phyloP scores from a whole-genome alignment of 2,888 invertebrate species.

The Punctoribates punctum region DNA sequence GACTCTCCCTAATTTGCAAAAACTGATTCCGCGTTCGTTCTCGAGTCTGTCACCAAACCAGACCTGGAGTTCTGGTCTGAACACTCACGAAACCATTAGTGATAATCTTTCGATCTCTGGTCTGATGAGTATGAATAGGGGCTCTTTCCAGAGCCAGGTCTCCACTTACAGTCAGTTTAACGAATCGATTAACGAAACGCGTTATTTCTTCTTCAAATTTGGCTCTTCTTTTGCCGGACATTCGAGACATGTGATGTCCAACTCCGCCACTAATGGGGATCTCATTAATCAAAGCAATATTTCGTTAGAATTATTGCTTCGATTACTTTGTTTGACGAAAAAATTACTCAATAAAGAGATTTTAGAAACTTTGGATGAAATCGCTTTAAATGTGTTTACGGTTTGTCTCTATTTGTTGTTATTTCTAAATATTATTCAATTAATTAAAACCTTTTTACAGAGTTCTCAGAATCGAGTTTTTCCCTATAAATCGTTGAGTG shows the following conservation, averaged over 20 bases:
- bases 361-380: constrained; percentile 73
- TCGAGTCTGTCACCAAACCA: constrained; percentile 56
- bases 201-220: constrained; percentile 75
- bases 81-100: background rate
- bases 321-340: constrained; percentile 61
- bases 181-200: constrained; percentile 36
- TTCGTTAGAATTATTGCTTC: constrained; percentile 52
- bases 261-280: constrained; percentile 49
- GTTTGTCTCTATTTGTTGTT: constrained; percentile 49
- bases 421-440: constrained; percentile 17
- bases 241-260: constrained; percentile 37
- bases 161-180: constrained; percentile 51
- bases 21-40: constrained; percentile 85
- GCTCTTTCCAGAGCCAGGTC: constrained; percentile 48
- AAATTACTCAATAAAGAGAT: constrained; percentile 79
- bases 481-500: constrained; percentile 90
- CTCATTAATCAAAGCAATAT: constrained; percentile 47
- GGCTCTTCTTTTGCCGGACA: constrained; percentile 72
- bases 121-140: constrained; percentile 46
- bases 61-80: constrained; percentile 38
- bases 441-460: constrained; percentile 48
- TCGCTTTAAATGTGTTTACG: constrained; percentile 72
- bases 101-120: constrained; percentile 45
- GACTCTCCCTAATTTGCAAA: constrained; percentile 60
- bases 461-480: constrained; percentile 61